Percentiles rank a stretch among this genome's conserved stretches.
These are phyloP conservation scores for Melanotaenia duboulayi DNA, from an alignment of 2,113 vertebrate species.

Conservation along the genomic window DNA sequence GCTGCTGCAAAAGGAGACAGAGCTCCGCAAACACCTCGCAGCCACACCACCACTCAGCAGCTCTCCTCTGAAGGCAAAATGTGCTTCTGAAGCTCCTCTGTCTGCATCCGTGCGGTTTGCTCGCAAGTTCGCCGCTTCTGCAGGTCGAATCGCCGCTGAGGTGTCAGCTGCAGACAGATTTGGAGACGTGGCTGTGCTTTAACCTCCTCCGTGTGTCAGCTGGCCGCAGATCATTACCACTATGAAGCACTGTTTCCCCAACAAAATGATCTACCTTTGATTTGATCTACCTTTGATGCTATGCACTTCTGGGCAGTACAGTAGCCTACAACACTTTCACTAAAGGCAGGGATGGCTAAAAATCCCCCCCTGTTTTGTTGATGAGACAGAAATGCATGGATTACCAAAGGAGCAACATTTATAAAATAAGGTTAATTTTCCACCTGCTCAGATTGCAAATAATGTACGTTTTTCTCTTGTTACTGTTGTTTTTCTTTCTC, in stretches of 20 bases:
- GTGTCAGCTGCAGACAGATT: slow-evolving; percentile 3
- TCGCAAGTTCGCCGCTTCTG: slow-evolving; percentile 40
- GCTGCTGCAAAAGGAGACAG: slow-evolving; percentile 26
- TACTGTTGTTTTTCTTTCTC: slow-evolving; percentile 10
- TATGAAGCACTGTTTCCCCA: slow-evolving; percentile 63
- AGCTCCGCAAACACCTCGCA: slow-evolving; percentile 50
- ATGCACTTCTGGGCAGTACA: slow-evolving; percentile 62
- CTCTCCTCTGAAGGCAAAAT: slow-evolving; percentile 49
- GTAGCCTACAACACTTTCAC: slow-evolving; percentile 44
- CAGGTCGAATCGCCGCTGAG: slow-evolving; percentile 43
- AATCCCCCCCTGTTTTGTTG: slow-evolving; percentile 44
- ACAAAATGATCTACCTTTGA: slow-evolving; percentile 73
- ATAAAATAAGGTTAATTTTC: slow-evolving; percentile 37
- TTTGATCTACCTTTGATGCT: slow-evolving; percentile 55
- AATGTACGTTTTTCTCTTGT: background rate
- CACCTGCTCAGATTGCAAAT: slow-evolving; percentile 17
- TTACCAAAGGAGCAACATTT: slow-evolving; percentile 24
- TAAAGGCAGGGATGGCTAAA: slow-evolving; percentile 45
- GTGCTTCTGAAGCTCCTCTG: slow-evolving; percentile 12
- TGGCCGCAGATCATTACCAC: slow-evolving; percentile 66
- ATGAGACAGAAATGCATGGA: slow-evolving; percentile 50
- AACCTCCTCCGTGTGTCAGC: slow-evolving; percentile 51
- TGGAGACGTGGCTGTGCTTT: slow-evolving; percentile 9
- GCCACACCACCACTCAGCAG: slow-evolving; percentile 23
- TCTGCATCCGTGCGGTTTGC: slow-evolving; percentile 45